Conservation (phyloP, 2,888 invertebrate species). For the Orthosia gracilis region DNA sequence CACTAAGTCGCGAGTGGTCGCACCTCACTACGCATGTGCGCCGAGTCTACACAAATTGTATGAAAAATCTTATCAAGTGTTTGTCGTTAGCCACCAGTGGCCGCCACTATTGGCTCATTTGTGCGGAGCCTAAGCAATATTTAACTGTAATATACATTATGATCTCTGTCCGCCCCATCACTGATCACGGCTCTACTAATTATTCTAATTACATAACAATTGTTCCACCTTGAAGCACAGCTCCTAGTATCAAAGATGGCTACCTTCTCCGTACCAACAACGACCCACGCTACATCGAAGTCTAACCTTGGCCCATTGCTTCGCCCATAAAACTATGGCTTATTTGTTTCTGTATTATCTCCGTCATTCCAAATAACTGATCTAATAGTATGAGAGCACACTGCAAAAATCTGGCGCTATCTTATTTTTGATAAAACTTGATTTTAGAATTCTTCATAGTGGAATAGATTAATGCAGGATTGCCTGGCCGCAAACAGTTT, state of each 20-base stretch:
- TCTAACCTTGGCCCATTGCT: conserved; percentile 63
- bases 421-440: no score
- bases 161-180: conserved; percentile 9
- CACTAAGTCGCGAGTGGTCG: no score
- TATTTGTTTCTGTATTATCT: conserved; percentile 62
- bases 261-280: conserved; percentile 24
- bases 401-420: no score
- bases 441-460: no score
- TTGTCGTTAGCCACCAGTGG: no score
- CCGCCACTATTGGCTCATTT: no score
- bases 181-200: conserved; percentile 16
- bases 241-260: conserved; percentile 25
- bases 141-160: neutral
- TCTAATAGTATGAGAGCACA: conserved; percentile 1
- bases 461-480: no score
- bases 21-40: no score
- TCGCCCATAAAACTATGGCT: conserved; percentile 55
- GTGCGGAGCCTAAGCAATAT: no score
- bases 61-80: no score
- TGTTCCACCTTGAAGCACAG: conserved; percentile 35
- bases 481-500: no score
- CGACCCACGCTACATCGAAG: conserved; percentile 48
- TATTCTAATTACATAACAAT: conserved; percentile 45
- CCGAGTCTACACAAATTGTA: no score
- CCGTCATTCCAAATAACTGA: conserved; percentile 58